Percentiles rank a stretch among this genome's conserved stretches.
Evolutionary conservation across 2,113 vertebrate genomes (phyloP).

Genomic region (Delphinapterus leucas): DNA sequence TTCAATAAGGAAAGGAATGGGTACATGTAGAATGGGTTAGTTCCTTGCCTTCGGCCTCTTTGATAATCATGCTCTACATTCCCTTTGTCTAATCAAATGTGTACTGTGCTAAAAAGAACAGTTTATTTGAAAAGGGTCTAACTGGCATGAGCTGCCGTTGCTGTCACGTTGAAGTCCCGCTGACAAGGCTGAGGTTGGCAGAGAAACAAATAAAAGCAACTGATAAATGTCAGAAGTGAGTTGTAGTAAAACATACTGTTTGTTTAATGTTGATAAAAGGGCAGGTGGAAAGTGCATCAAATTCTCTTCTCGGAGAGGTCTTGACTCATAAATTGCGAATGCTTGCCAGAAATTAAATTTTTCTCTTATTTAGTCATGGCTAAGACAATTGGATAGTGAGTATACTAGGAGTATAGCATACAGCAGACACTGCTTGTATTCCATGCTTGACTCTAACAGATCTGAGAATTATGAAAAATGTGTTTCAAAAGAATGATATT

Average conservation of each 20-base stretch:
- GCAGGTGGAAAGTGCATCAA: conserved; percentile 49
- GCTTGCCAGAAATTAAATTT: conserved; percentile 55
- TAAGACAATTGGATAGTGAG: conserved; percentile 17
- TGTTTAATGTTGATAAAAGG: conserved; percentile 68
- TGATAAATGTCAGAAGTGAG: conserved; percentile 71
- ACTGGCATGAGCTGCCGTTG: conserved; percentile 22
- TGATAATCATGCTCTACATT: conserved; percentile 21
- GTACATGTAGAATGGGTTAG: not conserved
- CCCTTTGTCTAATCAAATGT: conserved; percentile 23
- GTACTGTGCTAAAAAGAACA: conserved; percentile 49
- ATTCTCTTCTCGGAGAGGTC: conserved; percentile 51
- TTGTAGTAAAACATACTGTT: conserved; percentile 63
- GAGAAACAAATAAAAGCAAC: conserved; percentile 69
- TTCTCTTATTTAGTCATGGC: conserved; percentile 17
- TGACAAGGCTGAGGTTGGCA: conserved; percentile 59
- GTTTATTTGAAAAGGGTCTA: conserved; percentile 49
- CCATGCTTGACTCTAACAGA: not conserved
- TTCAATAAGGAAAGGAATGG: not conserved
- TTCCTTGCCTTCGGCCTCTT: not conserved
- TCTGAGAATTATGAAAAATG: not conserved
- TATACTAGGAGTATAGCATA: not conserved
- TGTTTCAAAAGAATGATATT: not conserved
- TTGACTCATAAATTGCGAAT: conserved; percentile 65
- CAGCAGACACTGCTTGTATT: not conserved
- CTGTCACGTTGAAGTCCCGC: conserved; percentile 18